These are phyloP conservation scores for Macrosiphum euphorbiae DNA, from an alignment of 2,888 invertebrate genomes.

Conservation along the genomic window DNA sequence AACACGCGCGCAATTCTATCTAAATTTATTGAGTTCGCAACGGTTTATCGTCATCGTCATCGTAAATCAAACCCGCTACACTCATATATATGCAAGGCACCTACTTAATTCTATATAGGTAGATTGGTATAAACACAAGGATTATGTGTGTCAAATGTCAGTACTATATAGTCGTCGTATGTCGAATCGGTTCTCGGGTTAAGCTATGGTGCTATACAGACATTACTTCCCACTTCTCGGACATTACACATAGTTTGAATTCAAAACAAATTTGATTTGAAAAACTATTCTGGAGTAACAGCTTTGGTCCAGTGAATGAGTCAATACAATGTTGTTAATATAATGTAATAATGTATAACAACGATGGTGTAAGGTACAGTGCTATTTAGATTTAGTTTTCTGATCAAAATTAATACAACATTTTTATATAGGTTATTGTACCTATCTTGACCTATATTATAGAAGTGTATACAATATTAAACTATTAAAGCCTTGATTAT, in stretches of 20 bases:
- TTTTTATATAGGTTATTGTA: background rate
- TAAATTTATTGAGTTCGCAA: background rate
- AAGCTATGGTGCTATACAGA: too few species aligned
- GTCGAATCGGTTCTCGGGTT: background rate
- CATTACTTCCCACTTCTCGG: background rate
- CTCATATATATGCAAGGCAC: too few species aligned
- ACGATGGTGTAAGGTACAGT: background rate
- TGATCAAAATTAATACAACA: background rate
- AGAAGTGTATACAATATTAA: too few species aligned
- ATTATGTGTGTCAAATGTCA: background rate
- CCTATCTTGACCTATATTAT: background rate
- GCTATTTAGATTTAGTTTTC: background rate
- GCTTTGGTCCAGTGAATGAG: background rate
- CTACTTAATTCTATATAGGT: too few species aligned
- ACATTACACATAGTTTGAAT: background rate
- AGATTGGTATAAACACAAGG: too few species aligned
- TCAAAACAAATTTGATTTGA: background rate
- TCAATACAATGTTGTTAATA: too few species aligned
- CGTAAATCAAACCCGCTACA: background rate
- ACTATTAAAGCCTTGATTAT: too few species aligned
- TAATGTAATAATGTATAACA: too few species aligned
- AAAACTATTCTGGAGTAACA: background rate
- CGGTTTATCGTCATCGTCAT: background rate
- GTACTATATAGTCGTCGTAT: background rate
- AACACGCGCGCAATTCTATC: background rate